Evolutionary conservation across 2,113 vertebrate genomes (phyloP).

Genomic region (Xenus cinereus): DNA sequence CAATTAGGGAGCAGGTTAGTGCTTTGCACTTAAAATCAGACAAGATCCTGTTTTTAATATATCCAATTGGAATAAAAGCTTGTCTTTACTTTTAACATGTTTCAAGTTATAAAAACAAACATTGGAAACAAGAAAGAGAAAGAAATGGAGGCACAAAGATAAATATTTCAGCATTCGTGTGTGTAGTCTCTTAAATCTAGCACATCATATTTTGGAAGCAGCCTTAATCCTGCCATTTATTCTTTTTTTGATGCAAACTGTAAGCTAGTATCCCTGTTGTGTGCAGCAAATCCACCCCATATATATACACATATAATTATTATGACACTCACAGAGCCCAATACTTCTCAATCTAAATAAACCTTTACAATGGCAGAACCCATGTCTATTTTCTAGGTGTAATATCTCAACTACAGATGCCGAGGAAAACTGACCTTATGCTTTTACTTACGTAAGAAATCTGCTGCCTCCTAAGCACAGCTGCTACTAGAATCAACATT

Average conservation of each 20-base stretch:
- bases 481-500: slow-evolving; percentile 7
- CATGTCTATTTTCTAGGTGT: background rate
- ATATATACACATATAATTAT: background rate
- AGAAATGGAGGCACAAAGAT: background rate
- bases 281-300: background rate
- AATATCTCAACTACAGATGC: background rate
- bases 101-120: background rate
- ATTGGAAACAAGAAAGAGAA: background rate
- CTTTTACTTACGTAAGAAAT: background rate
- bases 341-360: background rate
- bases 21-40: background rate
- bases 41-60: background rate
- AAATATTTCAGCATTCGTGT: background rate
- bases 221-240: background rate
- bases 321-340: background rate
- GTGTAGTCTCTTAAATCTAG: background rate
- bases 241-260: background rate
- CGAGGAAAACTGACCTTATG: background rate
- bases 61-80: background rate
- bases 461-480: background rate
- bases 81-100: background rate
- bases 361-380: background rate
- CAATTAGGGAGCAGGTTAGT: background rate
- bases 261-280: background rate
- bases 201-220: background rate